Percentiles rank a stretch among this genome's conserved stretches.
Evolutionary conservation across 1,140 invertebrate genomes (phyloP).

Genomic region (Caenorhabditis tropicalis): DNA sequence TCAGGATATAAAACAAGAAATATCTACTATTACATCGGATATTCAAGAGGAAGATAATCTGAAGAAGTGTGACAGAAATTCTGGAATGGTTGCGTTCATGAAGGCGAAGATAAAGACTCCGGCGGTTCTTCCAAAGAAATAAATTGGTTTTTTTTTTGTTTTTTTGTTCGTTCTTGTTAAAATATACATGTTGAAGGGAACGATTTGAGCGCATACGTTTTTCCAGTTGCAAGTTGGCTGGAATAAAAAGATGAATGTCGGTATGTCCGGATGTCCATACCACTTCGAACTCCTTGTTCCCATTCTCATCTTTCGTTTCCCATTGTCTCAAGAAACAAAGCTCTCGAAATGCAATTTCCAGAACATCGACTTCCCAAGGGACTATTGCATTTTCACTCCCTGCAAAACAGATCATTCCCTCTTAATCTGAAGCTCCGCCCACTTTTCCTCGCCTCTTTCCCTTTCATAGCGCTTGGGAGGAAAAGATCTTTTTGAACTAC

Average conservation of each 20-base stretch:
- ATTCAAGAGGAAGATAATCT: background rate
- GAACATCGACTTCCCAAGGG: background rate
- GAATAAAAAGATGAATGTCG: too few species aligned
- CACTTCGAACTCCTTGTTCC: background rate
- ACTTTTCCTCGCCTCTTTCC: background rate
- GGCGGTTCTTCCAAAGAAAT: too few species aligned
- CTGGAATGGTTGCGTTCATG: background rate
- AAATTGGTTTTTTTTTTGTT: too few species aligned
- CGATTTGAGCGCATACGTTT: too few species aligned
- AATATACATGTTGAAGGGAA: too few species aligned
- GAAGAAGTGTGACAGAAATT: background rate
- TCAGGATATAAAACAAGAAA: too few species aligned
- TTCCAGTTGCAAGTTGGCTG: too few species aligned
- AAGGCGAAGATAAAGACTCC: background rate
- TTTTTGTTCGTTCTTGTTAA: too few species aligned
- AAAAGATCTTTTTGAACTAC: too few species aligned
- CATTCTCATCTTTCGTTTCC: background rate
- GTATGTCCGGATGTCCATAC: background rate
- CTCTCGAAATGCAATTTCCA: conserved; percentile 3
- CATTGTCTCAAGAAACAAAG: background rate
- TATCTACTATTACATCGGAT: background rate
- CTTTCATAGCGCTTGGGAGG: background rate
- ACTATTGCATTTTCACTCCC: background rate
- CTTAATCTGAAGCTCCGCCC: too few species aligned
- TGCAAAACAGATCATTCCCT: background rate